Base-by-base conservation (phyloP, 2,888 invertebrate species). In the Plemyria rubiginata region DNA sequence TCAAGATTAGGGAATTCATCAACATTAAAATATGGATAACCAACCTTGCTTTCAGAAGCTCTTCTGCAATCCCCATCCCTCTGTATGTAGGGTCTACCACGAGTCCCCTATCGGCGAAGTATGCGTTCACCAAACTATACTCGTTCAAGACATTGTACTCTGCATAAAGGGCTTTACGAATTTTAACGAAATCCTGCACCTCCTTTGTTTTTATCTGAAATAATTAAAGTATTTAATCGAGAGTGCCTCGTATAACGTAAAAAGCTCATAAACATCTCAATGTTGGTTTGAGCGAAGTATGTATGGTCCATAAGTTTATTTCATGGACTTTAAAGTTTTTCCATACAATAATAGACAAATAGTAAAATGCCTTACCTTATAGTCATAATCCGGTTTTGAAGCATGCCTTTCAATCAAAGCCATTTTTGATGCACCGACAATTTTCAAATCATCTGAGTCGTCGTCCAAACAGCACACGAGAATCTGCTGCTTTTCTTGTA, bases 401-500 rank as follows among this genome's bases (percentile, higher is more conserved):
- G 15, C 41, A 12, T 57, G 41, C 11, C 49, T 57, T 50, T 49
- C 50, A n/a, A 57, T 52, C 7, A 82, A 16, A 4, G 59, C 16
- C 62, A 80, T 57, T 12, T 77, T 59, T 13, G 52, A 77, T 41
- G 75, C 78, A 2, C 80, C 85, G 22, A 82, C 54, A 2, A 85
- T 67, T 8, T 76, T 71, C 67, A 46, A 50, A 41, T 2, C 50
- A 6, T 70, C 74, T 12, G 70, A 64, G 2, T 66, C 73, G 8
- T 77, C 75, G 38, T 85, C 85, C 0, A 74, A 45, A 48, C 79
- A 82, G 67, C 86, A 86, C 13, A 82, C 64, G 0, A 72, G 64
- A 9, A 70, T 67, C 15, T 74, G 66, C 29, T 65, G 63, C 2
- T 63, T 53, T 2, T 67, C 59, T 1, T 66, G 45, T 5, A 65